Conservation (phyloP, 2,113 vertebrate species). For the Egretta garzetta region DNA sequence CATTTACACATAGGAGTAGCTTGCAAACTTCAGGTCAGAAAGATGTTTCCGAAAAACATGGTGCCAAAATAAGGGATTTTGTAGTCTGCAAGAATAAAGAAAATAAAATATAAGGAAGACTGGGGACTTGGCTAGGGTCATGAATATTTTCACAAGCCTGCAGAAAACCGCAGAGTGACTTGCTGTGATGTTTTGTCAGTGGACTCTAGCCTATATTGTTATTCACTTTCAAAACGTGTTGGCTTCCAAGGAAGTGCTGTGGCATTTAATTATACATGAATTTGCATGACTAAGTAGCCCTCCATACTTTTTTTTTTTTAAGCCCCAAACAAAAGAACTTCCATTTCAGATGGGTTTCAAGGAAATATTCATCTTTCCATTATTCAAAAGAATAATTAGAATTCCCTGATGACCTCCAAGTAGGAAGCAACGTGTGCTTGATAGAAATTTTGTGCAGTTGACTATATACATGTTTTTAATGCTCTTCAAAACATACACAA, state of each 20-base stretch:
- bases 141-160: slow-evolving; percentile 1
- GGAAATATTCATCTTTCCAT: not conserved
- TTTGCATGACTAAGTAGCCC: not conserved
- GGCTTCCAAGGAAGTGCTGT: not conserved
- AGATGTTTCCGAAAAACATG: not conserved
- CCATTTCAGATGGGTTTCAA: not conserved
- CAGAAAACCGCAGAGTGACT: not conserved
- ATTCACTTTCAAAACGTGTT: not conserved
- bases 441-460: not conserved
- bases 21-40: not conserved
- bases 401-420: not conserved
- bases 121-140: not conserved
- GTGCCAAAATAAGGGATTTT: not conserved
- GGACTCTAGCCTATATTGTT: not conserved
- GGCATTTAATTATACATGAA: not conserved
- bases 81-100: not conserved
- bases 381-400: not conserved
- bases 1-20: not conserved
- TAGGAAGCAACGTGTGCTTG: not conserved
- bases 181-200: not conserved
- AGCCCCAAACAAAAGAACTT: not conserved
- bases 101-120: not conserved
- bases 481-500: not conserved
- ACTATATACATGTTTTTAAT: not conserved
- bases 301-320: not conserved